Conservation (phyloP, 1,140 invertebrate genomes). For the Chelonus insularis region DNA sequence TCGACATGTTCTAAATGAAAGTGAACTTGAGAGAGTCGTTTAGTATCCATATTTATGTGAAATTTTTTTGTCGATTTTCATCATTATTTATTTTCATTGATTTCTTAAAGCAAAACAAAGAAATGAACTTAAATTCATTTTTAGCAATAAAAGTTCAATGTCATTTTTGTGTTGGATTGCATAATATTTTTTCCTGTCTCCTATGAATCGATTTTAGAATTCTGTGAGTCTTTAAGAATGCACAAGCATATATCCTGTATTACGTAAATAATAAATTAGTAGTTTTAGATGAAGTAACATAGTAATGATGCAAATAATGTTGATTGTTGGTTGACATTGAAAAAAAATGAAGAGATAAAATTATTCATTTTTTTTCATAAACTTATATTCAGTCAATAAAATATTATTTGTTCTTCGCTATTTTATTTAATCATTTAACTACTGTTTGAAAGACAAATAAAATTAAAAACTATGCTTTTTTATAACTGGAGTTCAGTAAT, state of each 20-base stretch:
- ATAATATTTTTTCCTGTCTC: neutral
- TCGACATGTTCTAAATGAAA: conserved; percentile 3
- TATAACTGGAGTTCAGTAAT: too few relatives aligned
- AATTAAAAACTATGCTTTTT: too few relatives aligned
- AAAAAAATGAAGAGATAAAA: neutral
- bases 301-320: neutral
- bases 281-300: conserved; percentile 4
- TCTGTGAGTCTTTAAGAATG: neutral
- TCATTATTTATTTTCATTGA: neutral
- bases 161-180: neutral
- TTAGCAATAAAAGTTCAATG: neutral
- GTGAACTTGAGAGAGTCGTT: neutral
- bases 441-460: too few relatives aligned
- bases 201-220: neutral
- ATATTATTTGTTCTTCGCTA: too few relatives aligned
- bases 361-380: neutral
- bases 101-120: too few relatives aligned
- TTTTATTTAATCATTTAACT: too few relatives aligned
- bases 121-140: too few relatives aligned
- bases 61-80: neutral
- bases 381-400: too few relatives aligned
- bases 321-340: neutral
- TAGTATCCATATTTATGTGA: too few relatives aligned
- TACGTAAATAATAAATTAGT: conserved; percentile 15
- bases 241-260: conserved; percentile 15